These are phyloP conservation scores for Epinephelus coioides DNA, from an alignment of 2,797 vertebrate genomes.

Conservation along the genomic window DNA sequence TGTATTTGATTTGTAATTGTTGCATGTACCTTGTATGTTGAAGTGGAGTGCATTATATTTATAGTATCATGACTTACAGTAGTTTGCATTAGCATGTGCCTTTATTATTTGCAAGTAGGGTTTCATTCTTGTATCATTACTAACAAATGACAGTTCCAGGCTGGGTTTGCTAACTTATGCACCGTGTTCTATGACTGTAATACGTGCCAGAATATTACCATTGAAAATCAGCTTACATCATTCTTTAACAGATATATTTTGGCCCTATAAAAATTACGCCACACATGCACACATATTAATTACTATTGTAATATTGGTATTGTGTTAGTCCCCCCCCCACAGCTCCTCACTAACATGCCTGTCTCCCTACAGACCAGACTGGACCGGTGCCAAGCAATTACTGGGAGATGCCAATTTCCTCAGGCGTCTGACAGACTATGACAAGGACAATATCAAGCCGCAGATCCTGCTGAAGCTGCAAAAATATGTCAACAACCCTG, in stretches of 20 bases:
- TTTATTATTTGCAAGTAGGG: neutral
- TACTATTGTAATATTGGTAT: neutral
- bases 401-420: slow-evolving; percentile 90
- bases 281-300: neutral
- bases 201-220: neutral
- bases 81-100: neutral
- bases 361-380: slow-evolving; percentile 85
- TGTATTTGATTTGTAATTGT: neutral
- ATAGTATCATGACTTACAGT: neutral
- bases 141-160: neutral
- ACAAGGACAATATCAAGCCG: slow-evolving; percentile 90
- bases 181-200: neutral
- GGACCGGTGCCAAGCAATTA: slow-evolving; percentile 89
- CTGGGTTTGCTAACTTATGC: neutral
- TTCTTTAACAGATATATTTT: slow-evolving; percentile 10
- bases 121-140: neutral
- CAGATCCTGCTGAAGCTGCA: slow-evolving; percentile 88
- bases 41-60: neutral
- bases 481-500: slow-evolving; percentile 89
- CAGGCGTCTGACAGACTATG: slow-evolving; percentile 86
- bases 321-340: neutral
- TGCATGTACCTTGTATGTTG: neutral
- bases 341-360: slow-evolving; percentile 8
- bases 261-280: neutral
- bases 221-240: neutral